phyloP scores from a whole-genome alignment of 2,113 vertebrate genomes.

The Aspiorhynchus laticeps region DNA sequence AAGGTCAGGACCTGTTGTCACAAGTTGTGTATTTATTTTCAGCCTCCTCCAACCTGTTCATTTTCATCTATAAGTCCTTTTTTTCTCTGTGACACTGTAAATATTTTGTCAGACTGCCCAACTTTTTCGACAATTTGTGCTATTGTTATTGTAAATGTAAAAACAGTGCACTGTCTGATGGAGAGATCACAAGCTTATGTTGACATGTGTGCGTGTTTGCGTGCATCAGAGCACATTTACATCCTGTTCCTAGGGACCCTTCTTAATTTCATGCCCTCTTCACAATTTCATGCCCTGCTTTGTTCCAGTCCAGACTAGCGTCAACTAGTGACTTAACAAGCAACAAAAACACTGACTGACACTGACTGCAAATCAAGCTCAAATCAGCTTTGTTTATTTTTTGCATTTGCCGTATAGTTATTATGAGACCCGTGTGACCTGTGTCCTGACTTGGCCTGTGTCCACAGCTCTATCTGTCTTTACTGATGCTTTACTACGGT shows the following conservation, averaged over 20 bases:
- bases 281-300: constrained; percentile 17
- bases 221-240: constrained; percentile 9
- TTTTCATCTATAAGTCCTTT: too few species aligned
- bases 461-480: background rate
- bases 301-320: background rate
- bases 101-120: too few species aligned
- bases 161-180: background rate
- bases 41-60: too few species aligned
- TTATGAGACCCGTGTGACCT: constrained; percentile 13
- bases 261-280: constrained; percentile 21
- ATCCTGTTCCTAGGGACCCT: background rate
- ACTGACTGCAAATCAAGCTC: background rate
- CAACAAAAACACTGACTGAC: background rate
- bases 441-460: background rate
- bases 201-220: background rate
- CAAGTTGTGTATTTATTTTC: too few species aligned
- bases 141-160: too few species aligned
- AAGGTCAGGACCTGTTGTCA: too few species aligned
- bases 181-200: background rate
- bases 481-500: background rate
- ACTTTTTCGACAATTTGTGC: too few species aligned
- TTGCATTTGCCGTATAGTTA: background rate
- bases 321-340: background rate
- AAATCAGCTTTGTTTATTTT: background rate
- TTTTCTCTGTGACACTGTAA: too few species aligned